These are phyloP conservation scores for Drosophila buzzatii DNA, from an alignment of 2,888 invertebrate species.

Conservation along the genomic window DNA sequence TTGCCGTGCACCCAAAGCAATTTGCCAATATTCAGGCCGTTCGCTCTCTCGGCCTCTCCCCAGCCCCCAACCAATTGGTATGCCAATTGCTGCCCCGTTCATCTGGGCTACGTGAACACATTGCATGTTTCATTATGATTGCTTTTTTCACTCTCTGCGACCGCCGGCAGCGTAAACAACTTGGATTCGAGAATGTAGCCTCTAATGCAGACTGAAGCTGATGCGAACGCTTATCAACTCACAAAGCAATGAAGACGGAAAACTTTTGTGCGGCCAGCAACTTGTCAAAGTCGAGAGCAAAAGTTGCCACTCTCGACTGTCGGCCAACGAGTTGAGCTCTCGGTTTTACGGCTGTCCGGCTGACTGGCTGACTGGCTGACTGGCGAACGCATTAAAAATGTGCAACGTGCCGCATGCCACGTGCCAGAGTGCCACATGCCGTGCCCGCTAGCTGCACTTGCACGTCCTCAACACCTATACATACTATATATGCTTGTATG, in stretches of 20 bases:
- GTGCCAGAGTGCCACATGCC: neutral
- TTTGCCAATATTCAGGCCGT: constrained; percentile 36
- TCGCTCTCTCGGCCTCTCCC: neutral
- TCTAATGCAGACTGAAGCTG: neutral
- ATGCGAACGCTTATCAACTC: neutral
- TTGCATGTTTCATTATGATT: constrained; percentile 67
- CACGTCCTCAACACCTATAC: constrained; percentile 26
- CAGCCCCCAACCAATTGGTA: neutral
- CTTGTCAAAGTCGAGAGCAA: constrained; percentile 14
- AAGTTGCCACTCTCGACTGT: neutral
- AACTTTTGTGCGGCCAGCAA: constrained; percentile 4
- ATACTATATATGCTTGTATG: neutral
- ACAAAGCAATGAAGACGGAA: neutral
- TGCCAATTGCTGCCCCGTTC: constrained; percentile 33
- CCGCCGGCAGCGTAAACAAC: neutral
- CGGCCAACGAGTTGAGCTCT: neutral
- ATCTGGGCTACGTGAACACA: constrained; percentile 9
- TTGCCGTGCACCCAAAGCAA: constrained; percentile 26
- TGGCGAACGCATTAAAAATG: constrained; percentile 44
- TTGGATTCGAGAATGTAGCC: neutral
- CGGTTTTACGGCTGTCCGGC: neutral
- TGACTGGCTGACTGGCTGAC: constrained; percentile 16
- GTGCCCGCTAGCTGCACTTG: neutral
- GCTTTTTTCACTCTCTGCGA: constrained; percentile 13
- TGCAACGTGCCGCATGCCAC: constrained; percentile 27